These are phyloP conservation scores for Drosophila seguyi DNA, from an alignment of 1,140 invertebrate genomes.

Conservation along the genomic window DNA sequence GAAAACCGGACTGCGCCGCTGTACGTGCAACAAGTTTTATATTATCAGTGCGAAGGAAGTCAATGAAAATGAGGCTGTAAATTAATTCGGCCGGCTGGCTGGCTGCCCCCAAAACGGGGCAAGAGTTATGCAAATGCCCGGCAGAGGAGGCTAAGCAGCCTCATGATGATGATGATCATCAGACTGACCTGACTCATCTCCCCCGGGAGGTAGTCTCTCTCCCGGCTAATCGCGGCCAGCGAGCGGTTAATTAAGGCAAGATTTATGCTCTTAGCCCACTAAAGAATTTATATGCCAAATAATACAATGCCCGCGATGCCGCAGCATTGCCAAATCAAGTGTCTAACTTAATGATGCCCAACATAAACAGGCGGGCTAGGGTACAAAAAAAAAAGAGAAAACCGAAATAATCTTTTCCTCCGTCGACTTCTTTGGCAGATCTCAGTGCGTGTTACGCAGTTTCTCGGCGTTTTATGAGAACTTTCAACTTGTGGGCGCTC, in stretches of 20 bases:
- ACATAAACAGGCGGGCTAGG: conserved; percentile 67
- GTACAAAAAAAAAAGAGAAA: conserved; percentile 29
- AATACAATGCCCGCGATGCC: conserved; percentile 63
- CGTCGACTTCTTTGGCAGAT: conserved; percentile 40
- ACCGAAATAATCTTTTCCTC: conserved; percentile 32
- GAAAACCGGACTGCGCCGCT: conserved; percentile 52
- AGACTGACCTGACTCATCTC: conserved; percentile 55
- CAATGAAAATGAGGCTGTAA: conserved; percentile 72
- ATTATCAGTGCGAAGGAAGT: conserved; percentile 53
- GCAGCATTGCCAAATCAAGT: conserved; percentile 78
- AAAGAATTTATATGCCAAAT: conserved; percentile 80
- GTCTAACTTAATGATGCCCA: conserved; percentile 81
- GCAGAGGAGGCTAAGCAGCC: too few species aligned
- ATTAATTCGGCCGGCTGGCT: conserved; percentile 60
- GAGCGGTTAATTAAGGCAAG: conserved; percentile 73
- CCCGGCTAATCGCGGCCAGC: conserved; percentile 59
- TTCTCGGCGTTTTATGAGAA: conserved; percentile 70
- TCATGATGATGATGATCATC: conserved; percentile 19
- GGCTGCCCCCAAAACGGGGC: conserved; percentile 15
- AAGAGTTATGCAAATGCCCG: conserved; percentile 63
- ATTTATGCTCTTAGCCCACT: conserved; percentile 68
- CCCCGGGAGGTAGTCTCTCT: conserved; percentile 21
- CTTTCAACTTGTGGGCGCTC: conserved; percentile 77
- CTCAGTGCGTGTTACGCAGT: conserved; percentile 43
- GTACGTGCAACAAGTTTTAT: conserved; percentile 61